Evolutionary conservation across 2,797 vertebrate species (phyloP), one percentile per base, ranked within the genome.

Genomic region (Periophthalmus magnuspinnatus): DNA sequence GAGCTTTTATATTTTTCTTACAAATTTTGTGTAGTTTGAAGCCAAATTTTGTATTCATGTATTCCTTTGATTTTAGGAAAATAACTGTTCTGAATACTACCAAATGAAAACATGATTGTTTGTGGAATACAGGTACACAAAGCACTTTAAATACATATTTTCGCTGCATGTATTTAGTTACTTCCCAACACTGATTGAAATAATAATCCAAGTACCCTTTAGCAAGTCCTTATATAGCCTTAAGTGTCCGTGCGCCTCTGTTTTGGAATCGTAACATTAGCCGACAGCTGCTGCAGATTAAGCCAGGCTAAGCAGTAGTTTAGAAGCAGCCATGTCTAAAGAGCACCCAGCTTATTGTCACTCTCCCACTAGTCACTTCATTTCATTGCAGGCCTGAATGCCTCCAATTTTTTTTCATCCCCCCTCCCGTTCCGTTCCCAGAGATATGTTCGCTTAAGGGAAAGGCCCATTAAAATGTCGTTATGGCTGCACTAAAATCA

Each of bases 401-500:
- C 85, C 66, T 67, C 77, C 71, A 82, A 81, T 87, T 84, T 77
- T 75, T 76, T 76, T 67, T 73, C 36, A 59, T 45, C 62, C 68
- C 16, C 28, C 16, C 8, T 33, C 8, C 17, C 2, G 10, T 84
- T 84, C 84, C 72, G 81, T 89, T 87, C 84, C 82, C 82, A 81
- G 85, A 88, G 88, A 90, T 88, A 83, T 84, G 83, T 86, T 86
- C 80, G 81, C 86, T 90, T 88, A 86, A 89, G 84, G 87, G 85
- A 87, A 87, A 81, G 75, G 72, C 80, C 87, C 85, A 91, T 92
- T 93, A 93, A 92, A 93, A 91, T 87, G 86, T 90, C 90, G 92
- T 93, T 91, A 92, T 79, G 4, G 59, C 84, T 69, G 76, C 81
- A 76, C 72, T 83, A 86, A 90, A 92, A 88, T 88, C 81, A 84